These are phyloP conservation scores for Recurvirostra avosetta DNA, from an alignment of 2,113 vertebrate species.

Conservation along the genomic window DNA sequence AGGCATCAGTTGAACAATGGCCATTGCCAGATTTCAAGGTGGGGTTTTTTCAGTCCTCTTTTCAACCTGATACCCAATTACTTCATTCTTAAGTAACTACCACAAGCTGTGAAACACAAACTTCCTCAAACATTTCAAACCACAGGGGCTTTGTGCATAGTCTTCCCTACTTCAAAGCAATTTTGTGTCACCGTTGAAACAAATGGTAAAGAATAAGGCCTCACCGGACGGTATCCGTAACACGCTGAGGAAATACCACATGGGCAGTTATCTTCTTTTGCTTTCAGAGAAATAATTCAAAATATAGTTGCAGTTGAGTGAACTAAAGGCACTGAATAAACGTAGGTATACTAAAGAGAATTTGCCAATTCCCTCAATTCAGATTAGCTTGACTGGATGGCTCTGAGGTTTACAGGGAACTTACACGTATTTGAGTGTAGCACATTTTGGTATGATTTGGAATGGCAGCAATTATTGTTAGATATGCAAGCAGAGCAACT, in stretches of 20 bases:
- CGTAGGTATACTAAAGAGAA: not conserved
- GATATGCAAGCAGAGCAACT: not conserved
- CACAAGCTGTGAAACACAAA: not conserved
- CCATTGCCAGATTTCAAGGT: not conserved
- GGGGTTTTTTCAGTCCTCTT: not conserved
- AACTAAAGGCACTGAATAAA: not conserved
- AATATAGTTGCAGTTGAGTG: not conserved
- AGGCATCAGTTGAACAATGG: not conserved
- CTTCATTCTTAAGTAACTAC: not conserved
- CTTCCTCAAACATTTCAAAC: not conserved
- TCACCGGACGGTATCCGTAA: not conserved
- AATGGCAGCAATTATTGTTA: not conserved
- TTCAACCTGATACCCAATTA: not conserved
- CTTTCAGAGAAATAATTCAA: not conserved
- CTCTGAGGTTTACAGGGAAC: not conserved
- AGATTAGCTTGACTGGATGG: not conserved
- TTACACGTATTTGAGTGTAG: not conserved
- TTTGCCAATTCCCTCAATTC: not conserved
- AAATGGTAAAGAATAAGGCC: not conserved
- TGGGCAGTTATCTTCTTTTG: not conserved
- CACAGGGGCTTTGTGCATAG: accelerated
- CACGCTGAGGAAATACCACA: not conserved
- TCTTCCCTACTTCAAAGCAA: too few relatives aligned
- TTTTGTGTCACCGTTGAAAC: not conserved
- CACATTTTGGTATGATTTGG: not conserved